phyloP scores from a whole-genome alignment of 2,797 vertebrate species.

The Galagoides demidoff region DNA sequence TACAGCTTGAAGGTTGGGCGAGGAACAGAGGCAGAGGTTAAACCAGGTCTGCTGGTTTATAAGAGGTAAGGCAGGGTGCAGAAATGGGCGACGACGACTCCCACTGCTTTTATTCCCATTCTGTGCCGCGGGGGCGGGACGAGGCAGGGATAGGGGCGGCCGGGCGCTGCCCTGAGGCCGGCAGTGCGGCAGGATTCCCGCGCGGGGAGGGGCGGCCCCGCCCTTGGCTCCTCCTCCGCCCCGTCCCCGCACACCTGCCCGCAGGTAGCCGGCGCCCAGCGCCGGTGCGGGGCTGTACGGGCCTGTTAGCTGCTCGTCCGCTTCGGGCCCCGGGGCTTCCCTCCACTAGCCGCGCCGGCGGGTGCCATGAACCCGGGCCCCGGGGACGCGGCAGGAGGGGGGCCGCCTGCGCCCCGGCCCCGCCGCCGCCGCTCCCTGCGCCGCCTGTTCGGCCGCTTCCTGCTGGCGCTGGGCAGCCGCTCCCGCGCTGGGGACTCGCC shows the following conservation, averaged over 20 bases:
- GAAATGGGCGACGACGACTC: neutral
- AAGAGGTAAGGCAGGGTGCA: neutral
- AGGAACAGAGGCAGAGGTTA: neutral
- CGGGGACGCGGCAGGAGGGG: conserved; percentile 6
- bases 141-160: neutral
- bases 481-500: conserved; percentile 69
- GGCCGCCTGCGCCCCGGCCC: conserved; percentile 79
- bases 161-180: conserved; percentile 29
- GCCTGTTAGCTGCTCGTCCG: neutral
- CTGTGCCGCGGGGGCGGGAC: neutral
- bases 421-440: conserved; percentile 79
- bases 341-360: conserved; percentile 65
- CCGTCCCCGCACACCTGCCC: conserved; percentile 73
- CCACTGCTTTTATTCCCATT: accelerated
- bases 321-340: neutral
- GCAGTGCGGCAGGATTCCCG: conserved; percentile 57
- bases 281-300: neutral
- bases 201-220: conserved; percentile 61
- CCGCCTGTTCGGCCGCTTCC: conserved; percentile 77
- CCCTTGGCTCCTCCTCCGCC: conserved; percentile 60
- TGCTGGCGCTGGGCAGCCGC: conserved; percentile 75
- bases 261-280: conserved; percentile 75
- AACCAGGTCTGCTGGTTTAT: accelerated
- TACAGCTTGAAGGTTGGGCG: neutral
- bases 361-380: conserved; percentile 71